A percentile compares a stretch with the other conserved stretches of the same genome.
These are phyloP conservation scores for Larimichthys polyactis DNA, from an alignment of 2,113 vertebrate species.

Conservation along the genomic window DNA sequence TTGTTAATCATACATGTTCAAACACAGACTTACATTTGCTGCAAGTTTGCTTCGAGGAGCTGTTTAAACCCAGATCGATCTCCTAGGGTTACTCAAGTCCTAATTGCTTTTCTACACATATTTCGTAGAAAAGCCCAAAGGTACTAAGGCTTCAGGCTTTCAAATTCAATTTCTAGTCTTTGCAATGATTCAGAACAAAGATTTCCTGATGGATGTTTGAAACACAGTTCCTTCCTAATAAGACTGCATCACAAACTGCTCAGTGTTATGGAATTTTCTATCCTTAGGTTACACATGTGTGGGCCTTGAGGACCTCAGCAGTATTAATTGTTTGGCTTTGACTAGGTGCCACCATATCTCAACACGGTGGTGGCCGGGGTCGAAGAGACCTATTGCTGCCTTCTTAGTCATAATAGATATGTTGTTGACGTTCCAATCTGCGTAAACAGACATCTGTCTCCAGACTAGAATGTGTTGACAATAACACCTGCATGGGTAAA, in stretches of 20 bases:
- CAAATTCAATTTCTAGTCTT: neutral
- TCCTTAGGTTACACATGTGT: too few species aligned
- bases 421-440: too few species aligned
- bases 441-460: too few species aligned
- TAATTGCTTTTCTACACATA: constrained; percentile 20
- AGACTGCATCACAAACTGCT: neutral
- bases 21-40: neutral
- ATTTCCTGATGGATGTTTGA: neutral
- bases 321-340: too few species aligned
- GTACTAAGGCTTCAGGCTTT: neutral
- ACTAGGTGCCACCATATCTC: too few species aligned
- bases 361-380: too few species aligned
- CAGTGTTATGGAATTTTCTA: too few species aligned
- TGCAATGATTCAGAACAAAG: neutral
- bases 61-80: constrained; percentile 7
- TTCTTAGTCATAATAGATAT: too few species aligned
- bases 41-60: constrained; percentile 6
- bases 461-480: too few species aligned
- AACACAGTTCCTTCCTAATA: neutral
- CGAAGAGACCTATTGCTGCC: too few species aligned
- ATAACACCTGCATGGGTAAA: too few species aligned
- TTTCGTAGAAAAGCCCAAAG: neutral
- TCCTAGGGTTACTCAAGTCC: neutral
- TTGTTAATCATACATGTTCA: neutral
- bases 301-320: too few species aligned